Evolutionary conservation across 2,888 invertebrate genomes (phyloP).

Genomic region (Eristalis arbustorum): DNA sequence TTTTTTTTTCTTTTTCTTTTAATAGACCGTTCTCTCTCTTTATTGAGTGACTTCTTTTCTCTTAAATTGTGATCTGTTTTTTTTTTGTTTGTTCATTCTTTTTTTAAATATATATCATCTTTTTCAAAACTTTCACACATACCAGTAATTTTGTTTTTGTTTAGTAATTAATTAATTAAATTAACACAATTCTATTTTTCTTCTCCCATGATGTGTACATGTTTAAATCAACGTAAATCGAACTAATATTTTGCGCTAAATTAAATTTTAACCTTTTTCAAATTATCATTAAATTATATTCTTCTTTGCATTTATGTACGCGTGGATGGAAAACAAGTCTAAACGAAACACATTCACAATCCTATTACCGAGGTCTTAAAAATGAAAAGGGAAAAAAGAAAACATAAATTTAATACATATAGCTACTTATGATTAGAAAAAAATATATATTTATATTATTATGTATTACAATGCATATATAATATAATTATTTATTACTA

Average conservation of each 20-base stretch:
- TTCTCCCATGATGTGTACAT: not conserved
- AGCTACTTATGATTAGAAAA: conserved; percentile 48
- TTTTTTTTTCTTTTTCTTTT: conserved; percentile 12
- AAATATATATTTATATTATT: conserved; percentile 35
- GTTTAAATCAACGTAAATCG: conserved; percentile 18
- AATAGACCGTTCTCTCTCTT: conserved; percentile 47
- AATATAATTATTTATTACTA: conserved; percentile 48
- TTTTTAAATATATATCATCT: conserved; percentile 43
- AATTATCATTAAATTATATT: not conserved
- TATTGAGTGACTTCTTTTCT: conserved; percentile 48
- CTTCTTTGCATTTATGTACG: not conserved
- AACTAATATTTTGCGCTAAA: conserved; percentile 34
- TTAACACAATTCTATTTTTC: conserved; percentile 16
- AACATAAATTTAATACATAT: conserved; percentile 29
- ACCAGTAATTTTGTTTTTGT: conserved; percentile 30
- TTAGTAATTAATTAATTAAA: conserved; percentile 24
- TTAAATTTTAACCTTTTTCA: not conserved
- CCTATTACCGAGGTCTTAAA: conserved; percentile 16
- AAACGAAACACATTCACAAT: conserved; percentile 30
- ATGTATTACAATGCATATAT: conserved; percentile 44
- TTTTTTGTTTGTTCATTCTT: conserved; percentile 14
- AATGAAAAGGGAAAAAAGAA: not conserved
- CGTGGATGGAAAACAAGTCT: not conserved
- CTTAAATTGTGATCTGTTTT: conserved; percentile 42
- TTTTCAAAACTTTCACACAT: conserved; percentile 53